phyloP scores from a whole-genome alignment of 2,888 invertebrate species.

The Anodontia alba region DNA sequence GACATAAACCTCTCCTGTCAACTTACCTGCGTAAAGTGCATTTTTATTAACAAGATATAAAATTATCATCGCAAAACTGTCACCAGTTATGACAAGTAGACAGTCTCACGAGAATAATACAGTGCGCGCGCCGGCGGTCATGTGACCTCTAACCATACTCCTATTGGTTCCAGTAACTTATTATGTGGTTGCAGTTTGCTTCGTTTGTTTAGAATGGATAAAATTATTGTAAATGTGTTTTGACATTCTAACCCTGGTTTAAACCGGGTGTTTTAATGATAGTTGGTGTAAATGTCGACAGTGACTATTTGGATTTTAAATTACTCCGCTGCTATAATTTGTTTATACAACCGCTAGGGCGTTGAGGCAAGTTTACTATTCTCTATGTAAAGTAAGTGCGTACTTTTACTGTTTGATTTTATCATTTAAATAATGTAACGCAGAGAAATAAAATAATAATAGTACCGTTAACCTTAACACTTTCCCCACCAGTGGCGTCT shows the following conservation, averaged over 20 bases:
- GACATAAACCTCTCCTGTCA: not conserved
- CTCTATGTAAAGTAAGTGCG: no score
- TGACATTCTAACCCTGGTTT: not conserved
- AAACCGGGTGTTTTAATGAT: not conserved
- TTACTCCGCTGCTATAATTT: not conserved
- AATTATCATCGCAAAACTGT: conserved; percentile 1
- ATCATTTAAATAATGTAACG: no score
- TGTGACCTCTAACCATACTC: not conserved
- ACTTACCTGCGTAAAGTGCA: not conserved
- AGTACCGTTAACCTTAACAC: no score
- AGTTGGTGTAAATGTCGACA: not conserved
- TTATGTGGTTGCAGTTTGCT: not conserved
- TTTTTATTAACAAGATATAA: conserved; percentile 15
- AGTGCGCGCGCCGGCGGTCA: not conserved
- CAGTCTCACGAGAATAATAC: not conserved
- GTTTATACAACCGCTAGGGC: no score
- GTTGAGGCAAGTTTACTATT: no score
- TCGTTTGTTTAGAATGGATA: not conserved
- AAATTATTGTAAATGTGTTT: not conserved
- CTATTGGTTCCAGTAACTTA: not conserved
- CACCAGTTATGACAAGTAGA: not conserved
- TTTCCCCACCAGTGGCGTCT: no score
- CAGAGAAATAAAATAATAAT: no score
- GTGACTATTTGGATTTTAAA: conserved; percentile 1
- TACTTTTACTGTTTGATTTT: no score